Conservation (phyloP, 2,888 invertebrate genomes). For the Phyllotreta cruciferae region DNA sequence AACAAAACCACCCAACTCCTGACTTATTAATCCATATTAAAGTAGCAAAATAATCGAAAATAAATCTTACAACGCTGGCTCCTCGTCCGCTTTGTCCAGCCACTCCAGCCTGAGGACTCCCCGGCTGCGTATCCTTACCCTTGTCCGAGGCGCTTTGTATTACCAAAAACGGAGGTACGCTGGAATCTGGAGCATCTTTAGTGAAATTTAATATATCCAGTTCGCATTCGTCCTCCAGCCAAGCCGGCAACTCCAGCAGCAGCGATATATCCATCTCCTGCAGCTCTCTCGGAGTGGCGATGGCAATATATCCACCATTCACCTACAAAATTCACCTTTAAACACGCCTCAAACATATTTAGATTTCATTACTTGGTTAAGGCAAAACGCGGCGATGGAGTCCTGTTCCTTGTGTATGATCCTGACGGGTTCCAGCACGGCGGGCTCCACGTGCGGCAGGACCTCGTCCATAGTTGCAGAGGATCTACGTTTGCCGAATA, state of each 20-base stretch:
- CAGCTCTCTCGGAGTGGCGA: constrained; percentile 93
- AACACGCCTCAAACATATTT: constrained; percentile 4
- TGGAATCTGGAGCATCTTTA: constrained; percentile 65
- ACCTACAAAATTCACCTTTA: constrained; percentile 62
- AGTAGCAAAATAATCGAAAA: neutral
- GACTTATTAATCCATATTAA: neutral
- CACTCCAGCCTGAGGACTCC: constrained; percentile 74
- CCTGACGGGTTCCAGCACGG: constrained; percentile 79
- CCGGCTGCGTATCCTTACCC: constrained; percentile 63
- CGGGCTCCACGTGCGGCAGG: constrained; percentile 57
- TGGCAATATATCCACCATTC: constrained; percentile 81
- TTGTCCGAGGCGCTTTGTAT: constrained; percentile 76
- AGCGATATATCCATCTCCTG: constrained; percentile 97
- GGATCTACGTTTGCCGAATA: constrained; percentile 83
- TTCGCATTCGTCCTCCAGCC: constrained; percentile 97
- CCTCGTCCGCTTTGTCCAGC: constrained; percentile 86
- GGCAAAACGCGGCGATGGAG: constrained; percentile 95
- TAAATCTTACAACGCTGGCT: constrained; percentile 80
- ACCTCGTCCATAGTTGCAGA: constrained; percentile 63
- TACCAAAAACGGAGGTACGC: constrained; percentile 82
- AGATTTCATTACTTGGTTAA: constrained; percentile 77
- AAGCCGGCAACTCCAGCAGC: constrained; percentile 86
- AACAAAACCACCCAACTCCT: neutral
- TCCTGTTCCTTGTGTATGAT: constrained; percentile 99
- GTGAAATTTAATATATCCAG: constrained; percentile 89